Percentiles rank a stretch among this genome's conserved stretches.
These are phyloP conservation scores for Spicauda simplicius DNA, from an alignment of 2,888 invertebrate species.

Conservation along the genomic window DNA sequence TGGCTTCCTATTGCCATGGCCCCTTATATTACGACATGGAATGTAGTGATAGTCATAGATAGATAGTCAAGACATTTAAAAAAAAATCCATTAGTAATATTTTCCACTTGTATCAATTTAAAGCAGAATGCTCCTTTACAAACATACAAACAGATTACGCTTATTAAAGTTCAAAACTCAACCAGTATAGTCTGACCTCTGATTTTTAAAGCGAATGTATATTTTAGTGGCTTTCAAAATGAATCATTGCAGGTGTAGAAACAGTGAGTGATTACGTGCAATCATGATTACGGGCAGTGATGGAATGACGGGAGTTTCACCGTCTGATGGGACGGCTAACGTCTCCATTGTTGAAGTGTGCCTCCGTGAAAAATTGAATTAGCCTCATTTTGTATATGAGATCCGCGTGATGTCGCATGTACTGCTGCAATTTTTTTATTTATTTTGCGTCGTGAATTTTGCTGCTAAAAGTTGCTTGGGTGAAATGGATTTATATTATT, in stretches of 20 bases:
- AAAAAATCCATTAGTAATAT: neutral
- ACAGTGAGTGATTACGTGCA: slow-evolving; percentile 62
- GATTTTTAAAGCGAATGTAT: neutral
- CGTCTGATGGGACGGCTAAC: slow-evolving; percentile 43
- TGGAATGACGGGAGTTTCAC: slow-evolving; percentile 37
- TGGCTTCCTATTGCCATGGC: too few species aligned
- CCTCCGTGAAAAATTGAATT: slow-evolving; percentile 5
- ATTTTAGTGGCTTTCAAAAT: slow-evolving; percentile 47
- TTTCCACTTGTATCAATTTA: neutral
- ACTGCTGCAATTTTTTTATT: too few species aligned
- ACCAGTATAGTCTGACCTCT: neutral
- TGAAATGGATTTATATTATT: too few species aligned
- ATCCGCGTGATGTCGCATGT: too few species aligned
- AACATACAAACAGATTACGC: neutral
- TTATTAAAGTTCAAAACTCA: slow-evolving; percentile 1
- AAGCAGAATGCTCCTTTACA: too few species aligned
- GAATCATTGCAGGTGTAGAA: slow-evolving; percentile 56
- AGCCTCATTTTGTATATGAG: neutral
- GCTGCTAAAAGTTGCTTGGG: too few species aligned
- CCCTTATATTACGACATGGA: too few species aligned
- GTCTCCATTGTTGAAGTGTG: slow-evolving; percentile 50
- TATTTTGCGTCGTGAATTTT: too few species aligned
- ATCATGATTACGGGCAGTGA: slow-evolving; percentile 51
- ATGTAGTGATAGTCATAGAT: too few species aligned
- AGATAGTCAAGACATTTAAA: too few species aligned